Base-by-base conservation (phyloP, 2,888 invertebrate species). In the Himalopsyche anomala region DNA sequence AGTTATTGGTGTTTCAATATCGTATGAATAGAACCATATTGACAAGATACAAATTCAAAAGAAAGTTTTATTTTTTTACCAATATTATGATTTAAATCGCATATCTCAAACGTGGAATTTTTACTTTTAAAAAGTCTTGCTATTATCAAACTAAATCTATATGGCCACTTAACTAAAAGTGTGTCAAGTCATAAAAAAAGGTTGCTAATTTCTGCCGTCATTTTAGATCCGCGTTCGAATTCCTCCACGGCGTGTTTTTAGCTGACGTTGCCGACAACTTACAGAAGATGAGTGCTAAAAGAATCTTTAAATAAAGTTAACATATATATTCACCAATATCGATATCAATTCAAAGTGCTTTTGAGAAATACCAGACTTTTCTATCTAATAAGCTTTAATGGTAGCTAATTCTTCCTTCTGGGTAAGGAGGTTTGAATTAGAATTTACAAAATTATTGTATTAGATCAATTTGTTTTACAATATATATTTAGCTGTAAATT, bases 241-340 rank as follows among this genome's bases (percentile, higher is more conserved):
- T 62, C 62, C 62, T 62, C 28, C 62, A 62, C 62, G 62, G 62
- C 62, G 62, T 62, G 62, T 62, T 62, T 62, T 62, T n/a, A 62
- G 62, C 62, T 19, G 62, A 19, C 19, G 19, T 3, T 62, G 8
- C n/a, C 62, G n/a, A 62, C n/a, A 62, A n/a, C 28, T 4, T 0
- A n/a, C 19, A 62, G 19, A 62, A 5, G 6, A 62, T 62, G 62
- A 62, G 62, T 11, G 62, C 62, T 19, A 9, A 19, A 8, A 19
- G 19, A 4, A 19, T 62, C 4, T 62, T 51, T 51, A 51, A 15
- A 4, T 15, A 15, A 12, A 51, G 12, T 51, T 8, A 51, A 15
- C 15, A 12, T 51, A 4, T 12, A 51, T 11, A 51, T 51, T 1
- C 0, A 11, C 9, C 28, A 28, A 28, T 28, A 2, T 28, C 28